Base-by-base conservation (phyloP, 2,797 vertebrate genomes). In the Hyperoplus immaculatus region DNA sequence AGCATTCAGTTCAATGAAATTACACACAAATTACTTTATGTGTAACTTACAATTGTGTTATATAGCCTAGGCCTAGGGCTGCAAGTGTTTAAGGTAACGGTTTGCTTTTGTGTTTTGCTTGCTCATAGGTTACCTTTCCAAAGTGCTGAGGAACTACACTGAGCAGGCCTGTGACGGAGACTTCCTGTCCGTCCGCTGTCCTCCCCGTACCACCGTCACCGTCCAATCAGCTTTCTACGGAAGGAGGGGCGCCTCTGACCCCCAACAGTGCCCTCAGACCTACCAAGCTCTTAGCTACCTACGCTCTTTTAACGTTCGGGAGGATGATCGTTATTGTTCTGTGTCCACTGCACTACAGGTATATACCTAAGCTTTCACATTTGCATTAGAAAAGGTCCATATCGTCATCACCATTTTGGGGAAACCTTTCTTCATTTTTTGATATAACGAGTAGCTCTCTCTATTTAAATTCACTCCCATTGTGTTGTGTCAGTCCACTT, bases 141-240 rank as follows among this genome's bases (percentile, higher is more conserved):
- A 93, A 88, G 95, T 96, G 51, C 85, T 97, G 84, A 96, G 89
- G 91, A 97, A 97, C 92, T 96, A 97, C 90, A 97, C 95, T 0
- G 95, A 95, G 75, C 96, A 95, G 76, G 96, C 96, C 51, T 97
- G 97, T 1, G 97, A 97, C 87, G 96, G 97, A 82, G 96, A 96
- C 77, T 95, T 97, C 69, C 84, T 97, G 84, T 95, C 95, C 5
- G 92, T 96, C 53, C 95, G 92, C 69, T 97, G 97, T 69, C 97
- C 97, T 10, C 95, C 96, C 58, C 96, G 95, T 88, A 97, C 97
- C 66, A 96, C 96, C 88, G 96, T 98, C 94, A 96, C 96, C 45
- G 90, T 97, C 87, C 97, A 97, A 62, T 96, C 96, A 1, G 96
- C 97, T 36, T 97, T 97, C 92, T 98, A 98, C 0, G 96, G 97